Conservation (phyloP, 2,113 vertebrate species). For the Amphilophus citrinellus region DNA sequence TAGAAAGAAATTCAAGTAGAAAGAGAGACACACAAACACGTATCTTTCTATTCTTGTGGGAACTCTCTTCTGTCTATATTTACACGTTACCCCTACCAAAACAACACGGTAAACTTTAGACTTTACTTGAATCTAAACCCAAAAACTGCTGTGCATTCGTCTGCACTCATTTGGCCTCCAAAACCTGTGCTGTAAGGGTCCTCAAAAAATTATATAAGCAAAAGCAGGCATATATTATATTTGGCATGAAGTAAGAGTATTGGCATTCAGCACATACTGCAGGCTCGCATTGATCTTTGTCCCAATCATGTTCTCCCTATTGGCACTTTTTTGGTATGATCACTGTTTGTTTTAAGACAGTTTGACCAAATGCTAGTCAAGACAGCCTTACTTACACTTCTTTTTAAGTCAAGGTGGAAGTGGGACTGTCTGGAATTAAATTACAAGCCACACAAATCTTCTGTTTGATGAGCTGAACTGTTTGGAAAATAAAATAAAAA, state of each 20-base stretch:
- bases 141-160: not conserved
- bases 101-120: not conserved
- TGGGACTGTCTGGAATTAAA: constrained; percentile 31
- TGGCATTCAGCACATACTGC: constrained; percentile 48
- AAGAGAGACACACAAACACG: not conserved
- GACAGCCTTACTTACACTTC: not conserved
- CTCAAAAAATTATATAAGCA: constrained; percentile 1
- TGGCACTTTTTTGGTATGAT: not conserved
- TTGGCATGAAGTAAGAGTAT: constrained; percentile 22
- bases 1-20: constrained; percentile 19
- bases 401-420: constrained; percentile 42
- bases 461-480: not conserved
- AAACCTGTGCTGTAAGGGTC: not conserved
- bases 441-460: not conserved
- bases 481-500: not conserved
- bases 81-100: not conserved
- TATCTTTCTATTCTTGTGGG: not conserved
- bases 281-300: constrained; percentile 45
- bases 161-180: not conserved
- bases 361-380: no score
- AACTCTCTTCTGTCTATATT: not conserved
- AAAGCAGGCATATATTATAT: not conserved
- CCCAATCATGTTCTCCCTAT: constrained; percentile 11
- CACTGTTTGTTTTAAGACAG: no score
- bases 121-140: not conserved